These are phyloP conservation scores for Aleiodes alternator DNA, from an alignment of 2,888 invertebrate genomes.

Conservation along the genomic window DNA sequence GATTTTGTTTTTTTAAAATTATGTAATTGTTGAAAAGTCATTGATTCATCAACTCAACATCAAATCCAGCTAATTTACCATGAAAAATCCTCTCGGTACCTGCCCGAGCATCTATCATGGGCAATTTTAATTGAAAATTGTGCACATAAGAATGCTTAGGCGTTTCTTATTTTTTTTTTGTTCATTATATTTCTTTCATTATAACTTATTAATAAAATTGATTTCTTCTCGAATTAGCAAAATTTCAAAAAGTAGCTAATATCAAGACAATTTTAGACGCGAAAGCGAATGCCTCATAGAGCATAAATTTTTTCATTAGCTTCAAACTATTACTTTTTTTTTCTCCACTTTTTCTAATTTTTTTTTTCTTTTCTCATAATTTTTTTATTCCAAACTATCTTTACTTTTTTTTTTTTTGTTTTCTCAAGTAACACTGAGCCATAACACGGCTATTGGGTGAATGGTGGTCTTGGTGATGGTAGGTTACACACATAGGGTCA, in stretches of 20 bases:
- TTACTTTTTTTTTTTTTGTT: conserved; percentile 40
- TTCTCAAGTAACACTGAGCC: conserved; percentile 59
- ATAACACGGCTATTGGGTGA: conserved; percentile 67
- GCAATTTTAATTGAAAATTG: conserved; percentile 37
- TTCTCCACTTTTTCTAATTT: background rate
- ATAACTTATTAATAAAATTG: conserved; percentile 14
- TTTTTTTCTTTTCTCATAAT: conserved; percentile 48
- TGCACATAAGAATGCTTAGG: conserved; percentile 45
- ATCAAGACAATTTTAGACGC: conserved; percentile 38
- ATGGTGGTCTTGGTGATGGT: conserved; percentile 66
- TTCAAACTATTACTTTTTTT: conserved; percentile 7
- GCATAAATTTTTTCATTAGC: background rate
- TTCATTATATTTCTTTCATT: conserved; percentile 6
- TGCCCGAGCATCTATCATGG: conserved; percentile 42
- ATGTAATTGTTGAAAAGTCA: background rate
- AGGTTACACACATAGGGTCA: conserved; percentile 89
- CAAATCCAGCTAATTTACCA: conserved; percentile 35
- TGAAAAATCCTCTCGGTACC: conserved; percentile 34
- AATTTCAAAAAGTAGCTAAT: conserved; percentile 24
- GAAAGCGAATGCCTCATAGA: conserved; percentile 42
- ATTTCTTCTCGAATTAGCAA: background rate
- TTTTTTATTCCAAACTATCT: conserved; percentile 46
- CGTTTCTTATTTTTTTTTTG: conserved; percentile 13
- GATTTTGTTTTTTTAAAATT: background rate
- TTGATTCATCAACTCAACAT: conserved; percentile 19